These are phyloP conservation scores for Furcifer pardalis DNA, from an alignment of 2,797 vertebrate genomes.

Conservation along the genomic window DNA sequence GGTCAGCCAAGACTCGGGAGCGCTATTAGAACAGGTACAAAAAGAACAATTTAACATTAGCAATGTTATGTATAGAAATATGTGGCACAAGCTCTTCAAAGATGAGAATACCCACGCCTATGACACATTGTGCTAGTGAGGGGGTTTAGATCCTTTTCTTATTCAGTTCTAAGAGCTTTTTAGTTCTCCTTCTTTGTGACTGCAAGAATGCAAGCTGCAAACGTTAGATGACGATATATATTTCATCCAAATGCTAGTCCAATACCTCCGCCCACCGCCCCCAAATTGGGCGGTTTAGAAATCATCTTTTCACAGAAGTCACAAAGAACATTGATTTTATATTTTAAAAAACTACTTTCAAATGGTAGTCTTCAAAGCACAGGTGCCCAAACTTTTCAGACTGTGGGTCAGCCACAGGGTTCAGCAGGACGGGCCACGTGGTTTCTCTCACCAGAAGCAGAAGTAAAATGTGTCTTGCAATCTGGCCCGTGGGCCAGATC, in stretches of 20 bases:
- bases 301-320: not conserved
- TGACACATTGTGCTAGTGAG: not conserved
- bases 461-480: no score
- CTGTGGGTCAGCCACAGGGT: no score
- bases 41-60: not conserved
- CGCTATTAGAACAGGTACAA: not conserved
- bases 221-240: not conserved
- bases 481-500: no score
- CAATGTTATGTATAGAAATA: not conserved
- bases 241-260: not conserved
- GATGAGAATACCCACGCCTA: not conserved
- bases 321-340: not conserved
- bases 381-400: no score
- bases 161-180: not conserved
- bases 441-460: no score
- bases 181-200: no score
- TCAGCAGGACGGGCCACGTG: no score
- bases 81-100: not conserved
- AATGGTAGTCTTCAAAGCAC: not conserved
- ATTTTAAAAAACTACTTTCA: not conserved
- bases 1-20: not conserved
- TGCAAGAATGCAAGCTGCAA: not conserved
- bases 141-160: not conserved
- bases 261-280: not conserved
- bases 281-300: not conserved